phyloP scores from a whole-genome alignment of 2,888 invertebrate genomes.

The Notodonta dromedarius region DNA sequence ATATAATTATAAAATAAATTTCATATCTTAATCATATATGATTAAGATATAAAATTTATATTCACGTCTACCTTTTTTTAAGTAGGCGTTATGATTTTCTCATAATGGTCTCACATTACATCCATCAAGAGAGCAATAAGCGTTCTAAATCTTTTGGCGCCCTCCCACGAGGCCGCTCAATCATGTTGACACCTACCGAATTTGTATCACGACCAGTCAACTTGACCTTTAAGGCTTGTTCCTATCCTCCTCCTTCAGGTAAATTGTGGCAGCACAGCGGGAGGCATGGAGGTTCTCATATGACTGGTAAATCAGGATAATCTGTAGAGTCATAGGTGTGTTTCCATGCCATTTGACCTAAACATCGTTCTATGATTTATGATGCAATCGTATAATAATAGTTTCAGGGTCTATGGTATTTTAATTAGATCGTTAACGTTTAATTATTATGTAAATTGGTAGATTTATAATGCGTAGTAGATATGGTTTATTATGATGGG shows the following conservation, averaged over 20 bases:
- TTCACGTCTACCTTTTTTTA: background rate
- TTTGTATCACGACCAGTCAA: slow-evolving; percentile 30
- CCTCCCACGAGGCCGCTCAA: slow-evolving; percentile 48
- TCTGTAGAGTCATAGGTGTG: slow-evolving; percentile 7
- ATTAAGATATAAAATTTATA: background rate
- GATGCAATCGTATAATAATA: slow-evolving; percentile 23
- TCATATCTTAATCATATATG: too few relatives aligned
- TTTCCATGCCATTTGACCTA: slow-evolving; percentile 27
- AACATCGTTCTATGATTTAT: slow-evolving; percentile 35
- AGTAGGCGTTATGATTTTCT: slow-evolving; percentile 12
- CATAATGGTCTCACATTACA: slow-evolving; percentile 26
- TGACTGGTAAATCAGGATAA: background rate
- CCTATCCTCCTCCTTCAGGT: slow-evolving; percentile 6
- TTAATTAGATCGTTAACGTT: background rate
- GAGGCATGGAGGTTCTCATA: slow-evolving; percentile 2
- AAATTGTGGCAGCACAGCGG: slow-evolving; percentile 1
- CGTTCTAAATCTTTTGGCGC: slow-evolving; percentile 41
- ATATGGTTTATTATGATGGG: too few relatives aligned
- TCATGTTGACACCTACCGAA: slow-evolving; percentile 52
- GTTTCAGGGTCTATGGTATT: background rate
- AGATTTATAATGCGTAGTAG: too few relatives aligned
- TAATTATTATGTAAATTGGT: background rate
- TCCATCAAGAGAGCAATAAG: slow-evolving; percentile 32
- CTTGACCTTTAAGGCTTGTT: slow-evolving; percentile 36
- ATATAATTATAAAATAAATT: too few relatives aligned